Evolutionary conservation across 2,797 vertebrate species (phyloP), one percentile per base, ranked within the genome.

Genomic region (Selene dorsalis): DNA sequence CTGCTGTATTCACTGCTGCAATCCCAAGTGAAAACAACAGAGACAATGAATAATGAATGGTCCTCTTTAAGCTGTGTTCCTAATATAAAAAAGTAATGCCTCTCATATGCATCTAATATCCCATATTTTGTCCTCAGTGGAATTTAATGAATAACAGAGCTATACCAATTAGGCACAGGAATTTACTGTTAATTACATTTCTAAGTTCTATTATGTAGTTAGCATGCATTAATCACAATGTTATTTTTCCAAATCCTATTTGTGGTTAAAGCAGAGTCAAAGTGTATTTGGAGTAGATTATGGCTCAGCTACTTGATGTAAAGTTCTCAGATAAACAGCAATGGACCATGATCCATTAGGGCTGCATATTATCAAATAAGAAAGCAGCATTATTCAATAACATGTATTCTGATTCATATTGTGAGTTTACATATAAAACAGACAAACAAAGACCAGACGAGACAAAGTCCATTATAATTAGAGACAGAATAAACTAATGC

Each of bases 201-300:
- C 93, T 88, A 91, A 91, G 87, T 90, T 91, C 87, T 89, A 89
- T 91, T 93, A 93, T 95, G 91, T 93, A 92, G 89, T 94, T 93
- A 93, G 91, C 73, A 86, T 92, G 91, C 88, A 92, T 94, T 92
- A 93, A 92, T 94, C 93, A 94, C 87, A 91, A 93, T 93, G 89
- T 91, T 93, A 89, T 93, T 92, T 92, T 88, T 92, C 76, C 72
- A 89, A 92, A 93, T 87, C 77, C 69, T 91, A 87, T 90, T 93
- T 88, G 79, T 84, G 84, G 85, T 91, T 91, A 73, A 88, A 90
- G 82, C 86, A 65, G 67, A 92, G 86, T 91, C 92, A 92, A 89
- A 91, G 84, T 91, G 88, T 86, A 89, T 94, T 93, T 93, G 87
- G 63, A 83, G 88, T 84, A 77, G 85, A 92, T 92, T 83, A 79